Percentiles rank a stretch among this genome's conserved stretches.
Conservation (phyloP, 2,797 vertebrate genomes). For the Orientallactaga sibirica region DNA sequence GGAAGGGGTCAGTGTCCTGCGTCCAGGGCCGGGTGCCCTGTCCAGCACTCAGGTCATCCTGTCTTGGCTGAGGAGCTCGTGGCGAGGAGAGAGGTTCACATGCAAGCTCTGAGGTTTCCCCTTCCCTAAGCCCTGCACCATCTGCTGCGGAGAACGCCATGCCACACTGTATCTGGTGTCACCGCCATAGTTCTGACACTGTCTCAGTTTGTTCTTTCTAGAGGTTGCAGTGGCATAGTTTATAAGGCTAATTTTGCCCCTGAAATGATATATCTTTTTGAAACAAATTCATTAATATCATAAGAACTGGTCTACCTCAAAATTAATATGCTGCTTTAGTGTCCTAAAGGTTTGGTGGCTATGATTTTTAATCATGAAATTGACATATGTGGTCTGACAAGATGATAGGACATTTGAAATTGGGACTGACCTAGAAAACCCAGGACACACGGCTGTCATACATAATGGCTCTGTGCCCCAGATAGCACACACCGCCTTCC, state of each 20-base stretch:
- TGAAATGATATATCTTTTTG: neutral
- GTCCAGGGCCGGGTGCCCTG: neutral
- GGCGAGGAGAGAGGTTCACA: neutral
- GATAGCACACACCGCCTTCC: conserved; percentile 52
- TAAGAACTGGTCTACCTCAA: neutral
- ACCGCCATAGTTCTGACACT: neutral
- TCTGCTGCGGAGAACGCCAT: neutral
- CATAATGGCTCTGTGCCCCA: conserved; percentile 69
- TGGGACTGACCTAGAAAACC: conserved; percentile 75
- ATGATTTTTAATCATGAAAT: conserved; percentile 48
- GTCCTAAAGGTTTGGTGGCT: conserved; percentile 65
- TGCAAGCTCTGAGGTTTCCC: accelerated
- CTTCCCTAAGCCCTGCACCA: neutral
- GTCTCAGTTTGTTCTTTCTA: neutral
- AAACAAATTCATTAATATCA: neutral
- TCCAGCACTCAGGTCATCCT: neutral
- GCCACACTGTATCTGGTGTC: neutral
- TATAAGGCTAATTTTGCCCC: conserved; percentile 1
- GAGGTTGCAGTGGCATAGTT: neutral
- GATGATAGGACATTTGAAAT: conserved; percentile 73
- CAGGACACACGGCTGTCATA: conserved; percentile 63
- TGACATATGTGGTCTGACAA: conserved; percentile 66
- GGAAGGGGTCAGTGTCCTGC: neutral
- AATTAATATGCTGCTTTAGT: neutral
- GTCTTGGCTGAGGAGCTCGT: neutral